A percentile compares a stretch with the other conserved stretches of the same genome.
phyloP scores from a whole-genome alignment of 2,113 vertebrate species.

The Ciconia boyciana region DNA sequence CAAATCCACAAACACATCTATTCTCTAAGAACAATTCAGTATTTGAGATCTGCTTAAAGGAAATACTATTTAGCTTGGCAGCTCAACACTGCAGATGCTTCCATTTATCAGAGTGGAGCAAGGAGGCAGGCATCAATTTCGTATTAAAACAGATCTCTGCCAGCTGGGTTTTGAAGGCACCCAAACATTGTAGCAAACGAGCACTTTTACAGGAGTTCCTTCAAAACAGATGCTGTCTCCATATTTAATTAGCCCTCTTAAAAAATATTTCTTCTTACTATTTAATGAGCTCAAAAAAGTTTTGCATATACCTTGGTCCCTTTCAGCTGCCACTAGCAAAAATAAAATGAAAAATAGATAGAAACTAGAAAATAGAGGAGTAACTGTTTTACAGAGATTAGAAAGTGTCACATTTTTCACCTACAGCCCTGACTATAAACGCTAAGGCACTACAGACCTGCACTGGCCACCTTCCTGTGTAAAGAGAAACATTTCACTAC shows the following conservation, averaged over 20 bases:
- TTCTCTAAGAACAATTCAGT: background rate
- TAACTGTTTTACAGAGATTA: background rate
- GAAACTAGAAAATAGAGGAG: background rate
- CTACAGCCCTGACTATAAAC: background rate
- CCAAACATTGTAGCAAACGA: background rate
- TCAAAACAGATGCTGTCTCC: background rate
- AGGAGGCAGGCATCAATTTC: background rate
- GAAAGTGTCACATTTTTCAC: background rate
- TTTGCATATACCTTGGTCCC: background rate
- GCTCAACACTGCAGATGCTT: constrained; percentile 8
- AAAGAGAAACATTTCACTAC: background rate
- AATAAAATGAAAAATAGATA: background rate
- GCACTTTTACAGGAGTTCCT: background rate
- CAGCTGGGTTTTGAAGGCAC: background rate
- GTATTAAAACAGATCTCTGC: background rate
- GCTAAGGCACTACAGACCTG: background rate
- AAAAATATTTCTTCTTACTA: background rate
- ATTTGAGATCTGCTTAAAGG: background rate
- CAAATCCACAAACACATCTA: background rate
- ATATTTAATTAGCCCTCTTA: background rate
- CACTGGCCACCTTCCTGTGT: background rate
- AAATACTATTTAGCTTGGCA: constrained; percentile 14
- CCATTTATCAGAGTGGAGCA: background rate
- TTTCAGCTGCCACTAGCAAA: background rate
- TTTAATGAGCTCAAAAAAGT: background rate